A percentile compares a stretch with the other conserved stretches of the same genome.
Evolutionary conservation across 2,797 vertebrate species (phyloP).

Genomic region (Macropodus opercularis): DNA sequence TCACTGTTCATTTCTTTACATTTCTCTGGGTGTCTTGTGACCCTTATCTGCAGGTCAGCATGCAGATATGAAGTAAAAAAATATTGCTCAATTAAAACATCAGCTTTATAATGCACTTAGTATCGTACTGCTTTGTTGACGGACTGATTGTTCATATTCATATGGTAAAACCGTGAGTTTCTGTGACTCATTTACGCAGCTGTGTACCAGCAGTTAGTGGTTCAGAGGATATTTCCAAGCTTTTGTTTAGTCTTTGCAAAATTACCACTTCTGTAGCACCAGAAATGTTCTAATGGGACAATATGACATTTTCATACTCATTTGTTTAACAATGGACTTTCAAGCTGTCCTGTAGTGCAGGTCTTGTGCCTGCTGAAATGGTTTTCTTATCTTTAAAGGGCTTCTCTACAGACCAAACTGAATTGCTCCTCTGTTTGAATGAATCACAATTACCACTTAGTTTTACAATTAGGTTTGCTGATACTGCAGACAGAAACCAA

Average conservation of each 20-base stretch:
- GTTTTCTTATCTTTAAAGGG: conserved; percentile 13
- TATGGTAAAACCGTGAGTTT: not conserved
- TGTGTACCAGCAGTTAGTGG: not conserved
- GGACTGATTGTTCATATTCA: not conserved
- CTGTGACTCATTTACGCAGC: not conserved
- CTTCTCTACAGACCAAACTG: not conserved
- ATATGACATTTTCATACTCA: conserved; percentile 2
- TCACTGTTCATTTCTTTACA: not conserved
- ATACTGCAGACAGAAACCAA: conserved; percentile 16
- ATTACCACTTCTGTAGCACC: not conserved
- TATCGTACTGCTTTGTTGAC: conserved; percentile 8
- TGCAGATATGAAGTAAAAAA: conserved; percentile 13
- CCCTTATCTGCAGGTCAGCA: conserved; percentile 12
- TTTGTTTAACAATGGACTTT: conserved; percentile 8
- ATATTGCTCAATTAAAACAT: conserved; percentile 23
- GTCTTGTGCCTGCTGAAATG: conserved; percentile 6
- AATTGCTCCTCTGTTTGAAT: conserved; percentile 6
- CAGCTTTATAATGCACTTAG: conserved; percentile 5
- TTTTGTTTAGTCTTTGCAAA: conserved; percentile 9
- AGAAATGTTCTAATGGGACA: conserved; percentile 10
- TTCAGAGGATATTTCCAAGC: not conserved
- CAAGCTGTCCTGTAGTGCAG: conserved; percentile 11
- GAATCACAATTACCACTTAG: conserved; percentile 1
- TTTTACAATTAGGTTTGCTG: conserved; percentile 7
- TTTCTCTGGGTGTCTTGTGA: conserved; percentile 4